These are phyloP conservation scores for Charina bottae DNA, from an alignment of 2,113 vertebrate species.

Conservation along the genomic window DNA sequence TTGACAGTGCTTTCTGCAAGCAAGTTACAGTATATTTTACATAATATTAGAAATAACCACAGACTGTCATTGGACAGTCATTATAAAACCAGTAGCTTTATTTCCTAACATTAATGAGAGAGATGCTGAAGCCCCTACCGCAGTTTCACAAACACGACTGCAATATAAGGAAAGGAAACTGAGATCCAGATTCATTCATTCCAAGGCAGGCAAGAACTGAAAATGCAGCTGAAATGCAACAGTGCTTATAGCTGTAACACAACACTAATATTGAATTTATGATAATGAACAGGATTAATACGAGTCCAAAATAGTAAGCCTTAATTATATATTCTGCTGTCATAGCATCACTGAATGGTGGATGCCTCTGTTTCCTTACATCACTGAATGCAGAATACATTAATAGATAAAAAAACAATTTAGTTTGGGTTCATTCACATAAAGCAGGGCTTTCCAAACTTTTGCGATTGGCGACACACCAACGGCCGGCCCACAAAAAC, in stretches of 20 bases:
- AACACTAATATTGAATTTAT: neutral
- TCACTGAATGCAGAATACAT: neutral
- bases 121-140: slow-evolving; percentile 32
- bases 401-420: neutral
- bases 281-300: neutral
- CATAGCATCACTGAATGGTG: neutral
- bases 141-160: slow-evolving; percentile 33
- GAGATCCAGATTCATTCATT: slow-evolving; percentile 18
- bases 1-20: neutral
- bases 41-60: slow-evolving; percentile 55
- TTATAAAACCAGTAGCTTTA: slow-evolving; percentile 49
- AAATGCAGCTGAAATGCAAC: slow-evolving; percentile 11
- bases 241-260: neutral
- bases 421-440: neutral
- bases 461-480: too few species aligned
- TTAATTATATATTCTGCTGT: neutral
- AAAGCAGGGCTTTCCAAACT: too few species aligned
- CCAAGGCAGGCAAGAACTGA: neutral
- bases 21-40: slow-evolving; percentile 44
- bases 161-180: slow-evolving; percentile 26
- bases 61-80: slow-evolving; percentile 38
- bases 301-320: neutral
- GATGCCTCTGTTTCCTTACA: neutral
- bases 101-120: slow-evolving; percentile 50
- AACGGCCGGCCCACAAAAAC: too few species aligned